Conservation (phyloP, 2,113 vertebrate genomes). For the Neogobius melanostomus region DNA sequence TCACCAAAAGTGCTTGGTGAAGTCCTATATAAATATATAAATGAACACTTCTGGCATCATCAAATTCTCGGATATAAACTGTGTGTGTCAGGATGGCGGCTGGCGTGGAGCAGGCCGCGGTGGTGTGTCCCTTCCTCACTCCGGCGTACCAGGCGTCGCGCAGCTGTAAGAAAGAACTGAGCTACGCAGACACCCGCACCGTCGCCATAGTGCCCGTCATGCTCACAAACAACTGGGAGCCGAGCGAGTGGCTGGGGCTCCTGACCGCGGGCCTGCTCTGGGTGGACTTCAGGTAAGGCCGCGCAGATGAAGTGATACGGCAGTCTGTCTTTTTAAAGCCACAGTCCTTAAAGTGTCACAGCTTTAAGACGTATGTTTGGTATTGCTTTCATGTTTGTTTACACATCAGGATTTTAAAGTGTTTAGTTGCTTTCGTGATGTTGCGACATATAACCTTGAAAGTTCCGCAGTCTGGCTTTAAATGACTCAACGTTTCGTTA, state of each 20-base stretch:
- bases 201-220: slow-evolving; percentile 51
- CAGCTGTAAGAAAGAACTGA: slow-evolving; percentile 66
- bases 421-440: too few species aligned
- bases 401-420: too few species aligned
- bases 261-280: slow-evolving; percentile 58
- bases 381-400: too few species aligned
- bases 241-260: slow-evolving; percentile 66
- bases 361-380: too few species aligned
- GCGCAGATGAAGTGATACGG: background rate
- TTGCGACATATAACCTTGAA: too few species aligned
- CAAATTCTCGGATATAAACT: too few species aligned
- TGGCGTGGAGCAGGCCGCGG: slow-evolving; percentile 58
- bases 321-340: background rate
- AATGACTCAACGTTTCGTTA: too few species aligned
- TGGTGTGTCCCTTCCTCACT: slow-evolving; percentile 59
- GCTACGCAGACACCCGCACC: slow-evolving; percentile 48
- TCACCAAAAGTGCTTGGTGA: too few species aligned
- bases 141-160: slow-evolving; percentile 59
- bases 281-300: slow-evolving; percentile 59
- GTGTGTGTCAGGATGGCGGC: slow-evolving; percentile 52
- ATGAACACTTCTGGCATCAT: too few species aligned
- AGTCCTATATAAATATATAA: too few species aligned
- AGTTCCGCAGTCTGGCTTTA: too few species aligned
- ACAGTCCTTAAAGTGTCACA: too few species aligned
- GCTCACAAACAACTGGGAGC: slow-evolving; percentile 59